Base-by-base conservation (phyloP, 2,797 vertebrate species). In the Bufotes viridis region DNA sequence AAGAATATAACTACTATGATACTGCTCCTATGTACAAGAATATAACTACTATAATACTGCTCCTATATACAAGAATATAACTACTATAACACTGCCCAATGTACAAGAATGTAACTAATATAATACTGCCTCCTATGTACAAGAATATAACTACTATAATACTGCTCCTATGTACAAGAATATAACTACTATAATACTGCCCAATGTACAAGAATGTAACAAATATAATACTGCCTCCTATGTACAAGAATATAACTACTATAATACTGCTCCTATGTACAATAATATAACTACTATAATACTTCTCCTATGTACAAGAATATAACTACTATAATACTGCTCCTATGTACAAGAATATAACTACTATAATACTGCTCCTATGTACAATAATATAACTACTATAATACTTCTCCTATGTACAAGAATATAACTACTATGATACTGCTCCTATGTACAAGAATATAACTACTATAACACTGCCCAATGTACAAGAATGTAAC, bases 321-420 rank as follows among this genome's bases (percentile, higher is more conserved):
- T 74, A 74, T 74, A 49, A 74, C 70, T 74, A 42, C 70, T 74
- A 74, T 60, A 60, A 60, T 60, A 60, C 58, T 60, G 17, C 58
- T 29, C 67, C 24, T 69, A 69, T 69, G 24, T 69, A 29, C 67
- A 69, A 29, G n/a, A 24, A 26, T 69, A 29, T 69, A 69, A 69
- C 67, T 69, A 69, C 67, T 69, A 69, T 69, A 26, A 69, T 69
- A 69, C 67, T 69, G 67, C 67, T 10, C 24, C 67, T 69, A 69
- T 69, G 24, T 70, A 70, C 67, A 70, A 70, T 13, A 70, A 70
- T 70, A 70, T 70, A 70, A 74, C 70, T 74, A 74, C 70, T 74
- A 74, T 74, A 74, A 74, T 74, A 74, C 70, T 49, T 17, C 70
- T 7, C 69, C 69, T 72, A 72, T 29, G 14, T 72, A 72, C 69